Conservation (phyloP, 2,797 vertebrate species). For the Avahi laniger region DNA sequence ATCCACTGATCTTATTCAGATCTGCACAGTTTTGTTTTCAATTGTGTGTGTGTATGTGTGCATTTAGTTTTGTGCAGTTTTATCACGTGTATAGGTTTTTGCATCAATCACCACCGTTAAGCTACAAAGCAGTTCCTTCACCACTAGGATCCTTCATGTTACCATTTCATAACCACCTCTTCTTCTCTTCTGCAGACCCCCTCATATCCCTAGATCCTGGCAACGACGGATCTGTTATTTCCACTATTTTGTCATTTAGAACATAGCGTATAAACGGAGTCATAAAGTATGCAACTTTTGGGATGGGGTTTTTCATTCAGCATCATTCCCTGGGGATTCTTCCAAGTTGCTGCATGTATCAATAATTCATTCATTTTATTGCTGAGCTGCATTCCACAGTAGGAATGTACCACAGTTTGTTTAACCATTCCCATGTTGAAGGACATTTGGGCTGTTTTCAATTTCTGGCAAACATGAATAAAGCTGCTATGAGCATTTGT, state of each 20-base stretch:
- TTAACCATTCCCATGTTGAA: background rate
- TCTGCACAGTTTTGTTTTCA: background rate
- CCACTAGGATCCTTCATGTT: background rate
- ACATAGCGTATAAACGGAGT: background rate
- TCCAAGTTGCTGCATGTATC: background rate
- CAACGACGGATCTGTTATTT: background rate
- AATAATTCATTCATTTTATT: background rate
- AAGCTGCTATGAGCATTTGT: background rate
- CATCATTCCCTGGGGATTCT: background rate
- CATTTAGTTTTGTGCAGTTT: background rate
- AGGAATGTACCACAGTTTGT: background rate
- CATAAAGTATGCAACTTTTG: background rate
- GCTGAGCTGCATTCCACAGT: background rate
- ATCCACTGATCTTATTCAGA: background rate
- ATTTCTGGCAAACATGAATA: background rate
- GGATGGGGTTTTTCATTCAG: background rate
- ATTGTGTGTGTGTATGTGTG: background rate
- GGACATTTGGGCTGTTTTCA: background rate
- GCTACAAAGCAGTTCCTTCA: background rate
- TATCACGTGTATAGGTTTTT: background rate
- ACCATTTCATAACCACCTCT: background rate
- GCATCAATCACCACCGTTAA: background rate
- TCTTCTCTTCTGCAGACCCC: no score
- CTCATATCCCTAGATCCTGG: background rate
- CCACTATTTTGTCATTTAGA: background rate